phyloP scores from a whole-genome alignment of 2,797 vertebrate genomes.

The Phalloptychus januarius region DNA sequence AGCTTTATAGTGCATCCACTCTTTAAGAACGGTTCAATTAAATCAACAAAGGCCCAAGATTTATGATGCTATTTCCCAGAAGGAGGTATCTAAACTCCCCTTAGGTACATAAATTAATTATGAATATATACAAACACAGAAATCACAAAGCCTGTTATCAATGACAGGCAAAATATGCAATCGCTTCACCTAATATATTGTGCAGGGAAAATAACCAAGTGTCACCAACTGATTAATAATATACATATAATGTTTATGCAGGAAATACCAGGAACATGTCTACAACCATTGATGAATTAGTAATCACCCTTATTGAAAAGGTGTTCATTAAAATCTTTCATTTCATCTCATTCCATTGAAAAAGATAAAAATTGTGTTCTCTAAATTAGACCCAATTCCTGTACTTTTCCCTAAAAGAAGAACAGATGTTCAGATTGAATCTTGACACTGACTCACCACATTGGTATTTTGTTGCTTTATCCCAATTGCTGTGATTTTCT shows the following conservation, averaged over 20 bases:
- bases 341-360: neutral
- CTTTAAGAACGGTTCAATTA: neutral
- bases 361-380: neutral
- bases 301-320: neutral
- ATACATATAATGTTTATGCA: neutral
- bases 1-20: neutral
- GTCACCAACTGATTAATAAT: neutral
- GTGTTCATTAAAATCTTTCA: neutral
- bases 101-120: neutral
- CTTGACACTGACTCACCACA: conserved; percentile 21
- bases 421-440: conserved; percentile 15
- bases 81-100: neutral
- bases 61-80: neutral
- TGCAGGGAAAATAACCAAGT: neutral
- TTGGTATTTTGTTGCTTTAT: conserved; percentile 1
- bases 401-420: neutral
- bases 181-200: neutral
- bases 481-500: neutral
- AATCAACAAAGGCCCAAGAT: neutral
- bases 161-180: neutral
- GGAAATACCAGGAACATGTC: neutral
- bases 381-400: neutral
- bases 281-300: neutral
- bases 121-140: neutral
- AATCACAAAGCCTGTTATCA: neutral